phyloP scores from a whole-genome alignment of 2,113 vertebrate species.

The Aldabrachelys gigantea region DNA sequence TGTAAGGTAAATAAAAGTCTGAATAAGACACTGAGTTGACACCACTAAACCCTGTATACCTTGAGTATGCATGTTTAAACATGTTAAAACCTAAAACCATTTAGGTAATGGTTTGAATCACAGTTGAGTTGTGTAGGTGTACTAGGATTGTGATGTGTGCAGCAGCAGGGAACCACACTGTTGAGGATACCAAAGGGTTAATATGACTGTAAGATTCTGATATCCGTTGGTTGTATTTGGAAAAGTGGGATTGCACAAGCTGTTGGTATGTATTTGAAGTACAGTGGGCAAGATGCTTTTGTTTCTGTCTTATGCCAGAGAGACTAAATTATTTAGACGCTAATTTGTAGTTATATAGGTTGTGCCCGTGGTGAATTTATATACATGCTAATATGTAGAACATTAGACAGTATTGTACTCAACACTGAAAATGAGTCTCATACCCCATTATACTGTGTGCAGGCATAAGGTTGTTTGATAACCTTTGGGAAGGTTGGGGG shows the following conservation, averaged over 20 bases:
- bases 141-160: neutral
- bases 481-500: fast-evolving
- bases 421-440: neutral
- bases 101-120: neutral
- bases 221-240: neutral
- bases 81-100: neutral
- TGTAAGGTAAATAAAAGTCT: neutral
- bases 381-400: fast-evolving
- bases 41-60: fast-evolving
- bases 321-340: neutral
- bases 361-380: fast-evolving
- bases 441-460: neutral
- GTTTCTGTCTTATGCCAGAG: neutral
- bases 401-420: neutral
- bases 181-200: neutral
- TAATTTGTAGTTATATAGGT: fast-evolving
- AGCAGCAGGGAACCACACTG: neutral
- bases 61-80: neutral
- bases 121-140: neutral
- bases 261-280: neutral
- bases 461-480: neutral
- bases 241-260: neutral
- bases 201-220: neutral
- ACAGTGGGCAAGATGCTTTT: neutral
- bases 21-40: neutral